Evolutionary conservation across 2,888 invertebrate genomes (phyloP).

Genomic region (Carpatolechia fugitivella): DNA sequence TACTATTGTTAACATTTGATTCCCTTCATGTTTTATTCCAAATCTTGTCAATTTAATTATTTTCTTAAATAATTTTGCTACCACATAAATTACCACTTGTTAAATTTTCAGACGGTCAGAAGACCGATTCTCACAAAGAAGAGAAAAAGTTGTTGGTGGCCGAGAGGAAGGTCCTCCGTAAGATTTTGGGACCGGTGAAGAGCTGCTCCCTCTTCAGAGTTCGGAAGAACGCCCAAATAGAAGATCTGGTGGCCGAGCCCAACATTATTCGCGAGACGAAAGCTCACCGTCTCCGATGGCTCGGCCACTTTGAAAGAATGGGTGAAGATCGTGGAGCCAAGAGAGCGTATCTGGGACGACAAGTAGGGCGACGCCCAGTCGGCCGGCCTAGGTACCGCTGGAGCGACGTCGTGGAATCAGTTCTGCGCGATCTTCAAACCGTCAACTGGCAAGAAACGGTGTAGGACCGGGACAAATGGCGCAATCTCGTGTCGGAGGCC

Average conservation of each 20-base stretch:
- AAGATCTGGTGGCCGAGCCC: not conserved
- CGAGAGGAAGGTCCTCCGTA: not conserved
- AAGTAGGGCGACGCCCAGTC: not conserved
- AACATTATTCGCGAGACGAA: not conserved
- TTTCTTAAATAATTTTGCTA: no score
- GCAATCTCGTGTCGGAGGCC: no score
- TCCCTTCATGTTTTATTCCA: no score
- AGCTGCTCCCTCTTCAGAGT: not conserved
- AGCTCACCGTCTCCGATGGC: not conserved
- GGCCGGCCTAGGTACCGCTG: not conserved
- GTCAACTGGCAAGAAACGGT: not conserved
- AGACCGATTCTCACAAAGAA: not conserved
- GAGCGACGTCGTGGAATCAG: not conserved
- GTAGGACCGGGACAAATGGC: no score
- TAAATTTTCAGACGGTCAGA: not conserved
- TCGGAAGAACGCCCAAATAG: not conserved
- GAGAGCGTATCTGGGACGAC: not conserved
- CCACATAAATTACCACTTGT: no score
- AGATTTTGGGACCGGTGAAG: not conserved
- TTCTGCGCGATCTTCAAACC: not conserved
- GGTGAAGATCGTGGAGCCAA: not conserved
- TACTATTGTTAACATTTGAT: no score
- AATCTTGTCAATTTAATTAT: no score
- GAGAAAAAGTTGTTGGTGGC: not conserved
- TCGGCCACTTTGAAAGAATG: not conserved